Evolutionary conservation across 2,888 invertebrate species (phyloP).

Genomic region (Diloba caeruleocephala): DNA sequence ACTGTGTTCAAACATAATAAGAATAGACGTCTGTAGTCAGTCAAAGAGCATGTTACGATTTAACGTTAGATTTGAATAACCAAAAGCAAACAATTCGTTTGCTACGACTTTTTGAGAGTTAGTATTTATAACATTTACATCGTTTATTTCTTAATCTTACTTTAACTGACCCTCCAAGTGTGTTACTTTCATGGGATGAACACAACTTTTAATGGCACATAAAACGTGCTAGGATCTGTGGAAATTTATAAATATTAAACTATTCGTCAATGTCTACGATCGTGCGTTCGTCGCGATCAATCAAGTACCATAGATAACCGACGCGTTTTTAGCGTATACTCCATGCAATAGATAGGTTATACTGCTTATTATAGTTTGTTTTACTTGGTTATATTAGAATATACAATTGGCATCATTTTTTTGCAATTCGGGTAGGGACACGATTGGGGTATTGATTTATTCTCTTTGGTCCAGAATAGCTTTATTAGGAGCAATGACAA

Average conservation of each 20-base stretch:
- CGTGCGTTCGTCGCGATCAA: too few species aligned
- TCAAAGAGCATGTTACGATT: too few species aligned
- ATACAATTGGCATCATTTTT: slow-evolving; percentile 6
- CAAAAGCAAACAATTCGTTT: too few species aligned
- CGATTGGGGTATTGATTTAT: neutral
- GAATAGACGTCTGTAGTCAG: too few species aligned
- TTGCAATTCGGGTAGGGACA: neutral
- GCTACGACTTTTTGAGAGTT: too few species aligned
- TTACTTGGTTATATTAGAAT: neutral
- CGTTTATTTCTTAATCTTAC: neutral
- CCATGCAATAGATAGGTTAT: slow-evolving; percentile 8
- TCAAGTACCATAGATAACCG: slow-evolving; percentile 38
- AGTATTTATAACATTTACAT: too few species aligned
- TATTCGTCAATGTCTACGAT: slow-evolving; percentile 19
- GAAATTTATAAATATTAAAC: slow-evolving; percentile 12
- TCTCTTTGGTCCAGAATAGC: neutral
- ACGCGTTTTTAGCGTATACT: slow-evolving; percentile 16
- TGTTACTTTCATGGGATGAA: neutral
- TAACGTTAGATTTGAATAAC: too few species aligned
- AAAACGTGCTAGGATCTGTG: slow-evolving; percentile 11
- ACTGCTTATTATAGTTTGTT: slow-evolving; percentile 7
- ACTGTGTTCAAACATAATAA: too few species aligned
- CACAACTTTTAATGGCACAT: slow-evolving; percentile 16
- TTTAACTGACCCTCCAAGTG: neutral
- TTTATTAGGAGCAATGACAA: too few species aligned